A percentile compares a stretch with the other conserved stretches of the same genome.
Evolutionary conservation across 2,888 invertebrate genomes (phyloP).

Genomic region (Perizoma flavofasciatum): DNA sequence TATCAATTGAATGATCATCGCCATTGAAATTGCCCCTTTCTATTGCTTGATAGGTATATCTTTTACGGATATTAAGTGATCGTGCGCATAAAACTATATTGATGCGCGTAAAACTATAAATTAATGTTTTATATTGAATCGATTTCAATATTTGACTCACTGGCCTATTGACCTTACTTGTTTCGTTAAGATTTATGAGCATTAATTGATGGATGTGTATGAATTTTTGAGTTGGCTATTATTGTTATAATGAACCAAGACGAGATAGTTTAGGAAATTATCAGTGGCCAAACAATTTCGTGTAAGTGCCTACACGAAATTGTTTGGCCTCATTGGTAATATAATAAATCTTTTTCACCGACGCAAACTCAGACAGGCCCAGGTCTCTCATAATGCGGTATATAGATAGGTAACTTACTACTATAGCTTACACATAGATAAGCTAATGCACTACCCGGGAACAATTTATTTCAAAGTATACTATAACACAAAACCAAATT

Average conservation of each 20-base stretch:
- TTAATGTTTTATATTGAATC: slow-evolving; percentile 38
- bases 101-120: slow-evolving; percentile 13
- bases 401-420: too few relatives aligned
- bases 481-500: too few relatives aligned
- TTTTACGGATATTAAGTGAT: slow-evolving; percentile 34
- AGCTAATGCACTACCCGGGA: too few relatives aligned
- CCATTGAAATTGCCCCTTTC: slow-evolving; percentile 36
- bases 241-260: slow-evolving; percentile 2
- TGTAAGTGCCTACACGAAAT: too few relatives aligned
- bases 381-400: too few relatives aligned
- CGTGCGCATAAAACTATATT: slow-evolving; percentile 30
- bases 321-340: slow-evolving; percentile 1
- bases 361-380: too few relatives aligned
- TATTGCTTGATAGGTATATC: slow-evolving; percentile 32
- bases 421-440: too few relatives aligned
- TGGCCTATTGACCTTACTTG: slow-evolving; percentile 49
- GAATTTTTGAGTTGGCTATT: slow-evolving; percentile 14
- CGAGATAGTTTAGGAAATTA: slow-evolving; percentile 13
- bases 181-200: slow-evolving; percentile 45
- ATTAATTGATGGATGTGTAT: slow-evolving; percentile 39
- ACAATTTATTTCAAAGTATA: too few relatives aligned
- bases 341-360: too few relatives aligned
- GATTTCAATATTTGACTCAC: slow-evolving; percentile 50
- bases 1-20: slow-evolving; percentile 29
- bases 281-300: slow-evolving; percentile 7